Base-by-base conservation (phyloP, 2,797 vertebrate species). In the Siniperca undulata region DNA sequence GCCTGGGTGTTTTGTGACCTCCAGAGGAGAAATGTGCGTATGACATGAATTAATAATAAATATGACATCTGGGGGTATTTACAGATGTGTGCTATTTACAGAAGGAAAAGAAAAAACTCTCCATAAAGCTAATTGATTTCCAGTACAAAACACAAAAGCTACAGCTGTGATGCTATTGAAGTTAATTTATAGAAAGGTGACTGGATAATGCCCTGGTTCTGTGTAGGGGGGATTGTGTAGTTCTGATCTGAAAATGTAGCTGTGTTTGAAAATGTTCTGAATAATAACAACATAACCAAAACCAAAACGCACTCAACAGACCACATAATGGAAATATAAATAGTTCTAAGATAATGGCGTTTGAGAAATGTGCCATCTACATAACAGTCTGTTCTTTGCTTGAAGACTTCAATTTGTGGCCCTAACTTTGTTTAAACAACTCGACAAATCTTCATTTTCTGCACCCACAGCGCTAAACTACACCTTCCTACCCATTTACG, bases 1-100 rank as follows among this genome's bases (percentile, higher is more conserved):
- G 16, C 40, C 55, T 5, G 6, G 52, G 64, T 60, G 72, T 58
- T 83, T 60, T 22, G 65, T 86, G 76, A 89, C 75, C 86, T 80
- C 78, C 77, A 70, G 83, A 86, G 81, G 83, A 93, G 86, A 86
- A 81, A 90, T 94, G 88, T 93, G 92, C 88, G 89, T 92, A 87
- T 94, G 92, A 90, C 84, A 74, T 78, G 76, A 94, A 95, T 94
- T 95, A 95, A 96, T 95, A 93, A 94, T 92, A 95, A 94, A 95
- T 93, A 94, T 85, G 85, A 91, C 72, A 84, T 92, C 81, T 87
- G 84, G 70, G 81, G 78, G 50, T 93, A 95, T 95, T 89, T 95
- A 94, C 92, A 94, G 72, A 83, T 30, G 30, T 30, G 30, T 30
- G 30, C 30, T 93, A 95, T 95, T 89, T 95, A 94, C 92, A 94